Base-by-base conservation (phyloP, 2,888 invertebrate species). In the Junonia oenone region DNA sequence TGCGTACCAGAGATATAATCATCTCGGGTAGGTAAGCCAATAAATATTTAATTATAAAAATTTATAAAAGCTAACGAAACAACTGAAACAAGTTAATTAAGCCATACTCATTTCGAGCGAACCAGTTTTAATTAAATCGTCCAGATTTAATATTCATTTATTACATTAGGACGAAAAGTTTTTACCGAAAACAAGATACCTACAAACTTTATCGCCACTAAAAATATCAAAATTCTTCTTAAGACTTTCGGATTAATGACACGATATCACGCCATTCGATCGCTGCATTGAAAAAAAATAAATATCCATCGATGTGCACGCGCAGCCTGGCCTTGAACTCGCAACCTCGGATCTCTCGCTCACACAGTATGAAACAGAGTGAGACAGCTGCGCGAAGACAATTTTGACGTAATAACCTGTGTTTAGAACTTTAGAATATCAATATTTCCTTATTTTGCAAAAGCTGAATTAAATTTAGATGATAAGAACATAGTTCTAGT, bases 241-340 rank as follows among this genome's bases (percentile, higher is more conserved):
- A 13, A 1, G 22, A n/a, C 22, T 43, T 43, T 43, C n/a, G 47
- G 35, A 52, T 49, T 60, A 57, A 60, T 57, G 54, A 45, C 51
- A 26, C 17, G 14, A n/a, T 40, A 49, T 52, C 57, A 60, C 60
- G 57, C 57, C 6, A 60, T 11, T 9, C 26, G 2, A 43, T 51
- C 40, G 40, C 17, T 45, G 31, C 40, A 55, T 55, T 29, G 15
- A 37, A 37, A 31, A 49, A 57, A 45, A 60, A 51, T 46, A 27
- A 17, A 13, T n/a, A n/a, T n/a, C n/a, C n/a, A n/a, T 27, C 17
- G 47, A 19, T 45, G 35, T 38, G 54, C 56, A 51, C 53, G 54
- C 56, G 55, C 60, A 52, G 17, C 31, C 40, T 17, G 55, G 45
- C 60, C 60, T 60, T 60, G 57, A 60, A 60, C 60, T 49, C 51